Evolutionary conservation across 2,888 invertebrate genomes (phyloP), one percentile per base, ranked within the genome.

Genomic region (Coenonympha arcania): DNA sequence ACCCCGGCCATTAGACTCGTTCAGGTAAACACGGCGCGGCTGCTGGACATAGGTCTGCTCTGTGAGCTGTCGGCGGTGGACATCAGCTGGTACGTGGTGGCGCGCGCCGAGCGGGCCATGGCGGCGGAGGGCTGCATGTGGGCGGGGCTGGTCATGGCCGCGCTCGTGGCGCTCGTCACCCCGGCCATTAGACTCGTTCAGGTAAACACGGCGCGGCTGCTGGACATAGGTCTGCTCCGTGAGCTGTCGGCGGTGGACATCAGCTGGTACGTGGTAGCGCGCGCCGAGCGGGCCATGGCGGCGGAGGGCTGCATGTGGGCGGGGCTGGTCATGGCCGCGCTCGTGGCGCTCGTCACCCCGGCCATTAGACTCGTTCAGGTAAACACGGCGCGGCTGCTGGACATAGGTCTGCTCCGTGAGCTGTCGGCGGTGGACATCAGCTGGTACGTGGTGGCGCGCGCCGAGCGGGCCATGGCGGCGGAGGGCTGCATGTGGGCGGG

Each of bases 221-320:
- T n/a, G n/a, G n/a, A n/a, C n/a, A n/a, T n/a, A n/a, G n/a, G n/a
- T n/a, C n/a, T n/a, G 18, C 94, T 96, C 68, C 97, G 98, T 72
- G 96, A 98, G 75, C 87, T 98, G 58, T 95, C 96, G 0, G 96
- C 96, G 2, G 88, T 98, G 52, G 98, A 98, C 79, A 97, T 98
- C 64, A 96, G 96, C 70, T 96, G 96, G 65, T 93, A 93, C 57
- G 97, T 98, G 65, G 97, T 98, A 58, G 93, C 94, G 59, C 92
- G 94, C 61, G 97, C 97, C 2, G 97, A 97, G 66, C 68, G 84
- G 50, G 78, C 79, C 28, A 73, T 86, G 79, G 82, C 80, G 42
- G 75, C 78, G 1, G 76, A 76, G 52, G 82, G 82, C 26, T 64
- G 71, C n/a, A 61, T 74, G 15, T 86, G 82, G 80, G 71, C 75